Base-by-base conservation (phyloP, 1,140 invertebrate species). In the Trichonephila inaurata region DNA sequence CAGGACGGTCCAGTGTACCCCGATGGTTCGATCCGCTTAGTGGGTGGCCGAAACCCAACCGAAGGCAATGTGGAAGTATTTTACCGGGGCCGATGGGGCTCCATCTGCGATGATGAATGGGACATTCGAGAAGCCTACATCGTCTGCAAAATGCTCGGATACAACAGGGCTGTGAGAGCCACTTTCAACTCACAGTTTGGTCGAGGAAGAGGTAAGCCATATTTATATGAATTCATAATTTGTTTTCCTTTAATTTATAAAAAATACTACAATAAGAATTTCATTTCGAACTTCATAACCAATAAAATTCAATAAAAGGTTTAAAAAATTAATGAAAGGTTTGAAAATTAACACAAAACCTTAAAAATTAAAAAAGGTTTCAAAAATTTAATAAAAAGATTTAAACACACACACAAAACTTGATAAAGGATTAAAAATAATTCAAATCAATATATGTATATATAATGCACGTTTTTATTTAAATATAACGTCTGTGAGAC, bases 91-190 rank as follows among this genome's bases (percentile, higher is more conserved):
- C 97, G 97, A 94, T 99, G 98, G 98, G 98, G 98, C 21, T 97
- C 97, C 24, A 96, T 99, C 16, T 99, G 98, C 95, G 98, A 99
- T 95, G 98, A 99, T 95, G 98, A 98, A 95, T 99, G 98, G 98
- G 98, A 98, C 95, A 95, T 97, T 40, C 95, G 97, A 16, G 98
- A 99, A 94, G 98, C 98, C 1, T 96, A 96, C 58, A 97, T 99
- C 12, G 97, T 98, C 24, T 99, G 98, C 96, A 96, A 97, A 86
- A 97, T 97, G 95, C 96, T 98, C 66, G 98, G 98, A 19, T 98
- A 97, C 95, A 96, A 91, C 44, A 94, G 95, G 60, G 95, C 95
- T 18, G 95, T 96, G 3, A 96, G 96, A 92, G 96, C 96, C 19
- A 98, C 98, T 0, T 97, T 97, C 94, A 97, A 97, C 94, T 97